Base-by-base conservation (phyloP, 2,797 vertebrate genomes). In the Stomatorhinus walkeri region DNA sequence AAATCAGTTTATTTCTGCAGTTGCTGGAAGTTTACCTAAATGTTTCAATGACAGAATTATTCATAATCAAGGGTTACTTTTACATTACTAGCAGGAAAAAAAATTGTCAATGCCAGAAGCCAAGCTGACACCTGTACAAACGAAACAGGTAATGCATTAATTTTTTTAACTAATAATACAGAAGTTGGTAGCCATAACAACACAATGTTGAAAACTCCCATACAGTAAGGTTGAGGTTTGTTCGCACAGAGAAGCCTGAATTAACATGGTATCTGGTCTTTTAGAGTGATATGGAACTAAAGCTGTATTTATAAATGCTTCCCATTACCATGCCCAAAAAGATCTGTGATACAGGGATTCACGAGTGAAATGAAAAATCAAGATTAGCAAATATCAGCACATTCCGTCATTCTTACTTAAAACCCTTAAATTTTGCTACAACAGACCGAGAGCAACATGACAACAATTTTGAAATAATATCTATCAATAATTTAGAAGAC, bases 1-100 rank as follows among this genome's bases (percentile, higher is more conserved):
- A 84, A 84, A 49, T 51, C 81, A 48, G 46, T 84, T 84, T 84
- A 84, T 51, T 84, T 48, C 28, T 84, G 40, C n/a, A 84, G 22
- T 9, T 22, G 43, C 46, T 10, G 46, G 81, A 43, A 43, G 36
- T 79, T 79, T 84, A 51, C 3, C 19, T 43, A 84, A 28, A 51
- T 84, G 22, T 84, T 48, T 48, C 9, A 84, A 4, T 48, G 40
- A 28, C 43, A 81, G 46, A 49, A 84, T 84, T 84, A 84, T 84
- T 84, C 22, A 22, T 19, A 43, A 40, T 40, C 72, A n/a, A 49
- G 46, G 46, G 46, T 48, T 51, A 84, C 43, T 84, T 48, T 49
- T 48, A 84, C 43, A 84, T 5, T 51, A 49, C 49, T 24, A 84
- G 40, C 43, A 43, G 46, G 46, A 51, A 84, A 48, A 48, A 22